Evolutionary conservation across 2,888 invertebrate genomes (phyloP).

Genomic region (Ophraella communa): DNA sequence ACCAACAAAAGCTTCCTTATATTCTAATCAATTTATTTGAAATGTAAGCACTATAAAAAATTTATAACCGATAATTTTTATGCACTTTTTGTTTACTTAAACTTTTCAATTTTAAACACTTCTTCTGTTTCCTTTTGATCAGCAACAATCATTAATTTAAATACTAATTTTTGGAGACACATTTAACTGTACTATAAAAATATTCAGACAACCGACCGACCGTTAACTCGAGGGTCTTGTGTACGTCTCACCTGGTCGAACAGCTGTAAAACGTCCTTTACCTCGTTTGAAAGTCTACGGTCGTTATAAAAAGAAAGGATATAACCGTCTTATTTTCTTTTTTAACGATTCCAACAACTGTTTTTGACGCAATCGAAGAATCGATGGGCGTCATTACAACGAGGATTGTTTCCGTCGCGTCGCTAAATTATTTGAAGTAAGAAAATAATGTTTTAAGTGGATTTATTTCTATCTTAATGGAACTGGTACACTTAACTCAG

Average conservation of each 20-base stretch:
- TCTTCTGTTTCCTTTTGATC: no score
- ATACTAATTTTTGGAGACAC: no score
- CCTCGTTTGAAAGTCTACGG: not conserved
- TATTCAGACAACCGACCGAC: conserved; percentile 5
- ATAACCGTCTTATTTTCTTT: conserved; percentile 2
- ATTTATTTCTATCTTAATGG: not conserved
- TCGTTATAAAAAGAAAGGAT: not conserved
- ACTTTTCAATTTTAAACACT: no score
- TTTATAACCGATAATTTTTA: no score
- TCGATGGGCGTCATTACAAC: not conserved
- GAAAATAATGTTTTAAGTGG: not conserved
- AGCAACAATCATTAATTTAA: no score
- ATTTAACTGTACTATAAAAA: not conserved
- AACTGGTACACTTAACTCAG: no score
- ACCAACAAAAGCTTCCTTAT: no score
- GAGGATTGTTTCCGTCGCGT: not conserved
- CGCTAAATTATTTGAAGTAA: not conserved
- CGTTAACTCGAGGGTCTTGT: conserved; percentile 8
- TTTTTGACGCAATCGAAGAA: not conserved
- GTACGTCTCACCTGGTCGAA: not conserved
- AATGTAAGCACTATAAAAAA: no score
- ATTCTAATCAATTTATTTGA: no score
- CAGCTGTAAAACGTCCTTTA: conserved; percentile 6
- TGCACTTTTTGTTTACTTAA: no score
- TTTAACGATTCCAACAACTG: conserved; percentile 4